Percentiles rank a stretch among this genome's conserved stretches.
Evolutionary conservation across 2,888 invertebrate genomes (phyloP).

Genomic region (Bugula neritina): DNA sequence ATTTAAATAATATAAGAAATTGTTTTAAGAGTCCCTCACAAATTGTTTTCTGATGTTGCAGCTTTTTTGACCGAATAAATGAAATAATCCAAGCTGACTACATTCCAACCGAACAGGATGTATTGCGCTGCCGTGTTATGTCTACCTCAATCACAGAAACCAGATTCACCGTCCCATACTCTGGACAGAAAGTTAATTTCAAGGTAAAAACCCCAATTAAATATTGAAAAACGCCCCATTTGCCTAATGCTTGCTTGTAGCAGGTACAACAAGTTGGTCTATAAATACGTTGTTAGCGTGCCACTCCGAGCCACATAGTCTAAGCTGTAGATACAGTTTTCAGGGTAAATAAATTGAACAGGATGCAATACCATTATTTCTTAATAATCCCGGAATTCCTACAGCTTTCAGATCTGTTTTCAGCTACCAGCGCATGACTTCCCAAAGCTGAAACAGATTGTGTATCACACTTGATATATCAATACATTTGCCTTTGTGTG

Average conservation of each 20-base stretch:
- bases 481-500: too few relatives aligned
- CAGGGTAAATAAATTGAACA: background rate
- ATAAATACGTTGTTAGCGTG: background rate
- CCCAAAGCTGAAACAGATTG: too few relatives aligned
- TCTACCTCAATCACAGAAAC: slow-evolving; percentile 46
- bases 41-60: too few relatives aligned
- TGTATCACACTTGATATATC: too few relatives aligned
- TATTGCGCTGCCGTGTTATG: slow-evolving; percentile 66
- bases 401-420: too few relatives aligned
- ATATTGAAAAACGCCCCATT: background rate
- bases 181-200: slow-evolving; percentile 40
- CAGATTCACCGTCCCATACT: slow-evolving; percentile 43
- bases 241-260: too few relatives aligned
- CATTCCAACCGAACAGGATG: slow-evolving; percentile 68
- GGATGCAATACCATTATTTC: too few relatives aligned
- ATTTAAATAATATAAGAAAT: too few relatives aligned
- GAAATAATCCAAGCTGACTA: slow-evolving; percentile 63
- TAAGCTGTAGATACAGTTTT: background rate
- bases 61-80: slow-evolving; percentile 69
- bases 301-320: background rate
- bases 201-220: background rate
- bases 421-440: too few relatives aligned
- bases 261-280: too few relatives aligned
- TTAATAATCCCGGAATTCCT: too few relatives aligned
- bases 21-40: too few relatives aligned